A percentile compares a stretch with the other conserved stretches of the same genome.
Conservation (phyloP, 2,797 vertebrate species). For the Poecilia picta region DNA sequence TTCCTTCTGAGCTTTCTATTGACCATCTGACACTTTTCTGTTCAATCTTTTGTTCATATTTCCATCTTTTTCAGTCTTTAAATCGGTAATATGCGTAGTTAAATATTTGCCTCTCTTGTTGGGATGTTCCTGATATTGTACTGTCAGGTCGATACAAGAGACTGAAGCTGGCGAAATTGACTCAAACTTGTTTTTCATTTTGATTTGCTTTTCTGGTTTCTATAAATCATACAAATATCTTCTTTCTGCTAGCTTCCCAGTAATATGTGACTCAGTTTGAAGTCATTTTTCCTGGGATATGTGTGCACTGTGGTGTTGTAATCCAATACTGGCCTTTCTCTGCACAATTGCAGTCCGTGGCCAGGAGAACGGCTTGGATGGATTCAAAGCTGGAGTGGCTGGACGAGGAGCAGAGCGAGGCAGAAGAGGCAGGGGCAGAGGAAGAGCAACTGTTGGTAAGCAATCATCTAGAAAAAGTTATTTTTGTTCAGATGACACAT, state of each 20-base stretch:
- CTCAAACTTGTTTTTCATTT: not conserved
- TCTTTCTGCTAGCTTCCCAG: constrained; percentile 1
- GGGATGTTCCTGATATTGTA: not conserved
- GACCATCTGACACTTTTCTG: not conserved
- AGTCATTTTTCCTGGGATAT: not conserved
- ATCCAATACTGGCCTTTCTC: constrained; percentile 5
- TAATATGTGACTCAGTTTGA: not conserved
- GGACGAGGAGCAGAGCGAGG: constrained; percentile 94
- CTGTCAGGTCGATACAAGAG: not conserved
- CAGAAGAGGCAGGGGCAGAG: constrained; percentile 92
- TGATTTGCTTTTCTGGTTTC: not conserved
- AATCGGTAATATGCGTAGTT: not conserved
- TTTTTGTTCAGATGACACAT: not conserved
- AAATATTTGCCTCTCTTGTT: not conserved
- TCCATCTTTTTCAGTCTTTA: not conserved
- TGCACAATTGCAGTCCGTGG: constrained; percentile 85
- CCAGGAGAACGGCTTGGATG: constrained; percentile 96
- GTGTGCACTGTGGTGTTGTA: not conserved
- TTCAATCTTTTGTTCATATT: not conserved
- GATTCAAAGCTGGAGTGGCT: constrained; percentile 85
- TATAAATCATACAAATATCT: not conserved
- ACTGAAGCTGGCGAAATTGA: not conserved
- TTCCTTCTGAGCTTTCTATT: not conserved
- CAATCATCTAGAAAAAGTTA: constrained; percentile 18
- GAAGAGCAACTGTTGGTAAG: constrained; percentile 87